phyloP scores from a whole-genome alignment of 2,888 invertebrate genomes.

The Callyntrura sp. region DNA sequence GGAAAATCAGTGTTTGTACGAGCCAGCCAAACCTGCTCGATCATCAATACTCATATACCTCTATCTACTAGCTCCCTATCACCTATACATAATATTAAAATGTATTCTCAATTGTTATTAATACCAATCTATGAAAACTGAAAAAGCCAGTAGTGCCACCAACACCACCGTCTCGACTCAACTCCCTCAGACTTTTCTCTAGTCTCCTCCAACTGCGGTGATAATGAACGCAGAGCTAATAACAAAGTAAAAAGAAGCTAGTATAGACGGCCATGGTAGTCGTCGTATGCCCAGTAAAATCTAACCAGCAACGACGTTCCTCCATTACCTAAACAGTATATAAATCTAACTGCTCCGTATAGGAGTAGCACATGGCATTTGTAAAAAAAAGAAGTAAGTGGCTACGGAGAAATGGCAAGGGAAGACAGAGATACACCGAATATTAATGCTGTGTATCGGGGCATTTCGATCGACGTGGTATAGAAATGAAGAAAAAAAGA shows the following conservation, averaged over 20 bases:
- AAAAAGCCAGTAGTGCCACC: neutral
- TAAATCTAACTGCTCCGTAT: neutral
- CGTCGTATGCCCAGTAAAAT: neutral
- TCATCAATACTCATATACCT: conserved; percentile 11
- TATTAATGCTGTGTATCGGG: conserved; percentile 45
- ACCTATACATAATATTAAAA: conserved; percentile 3
- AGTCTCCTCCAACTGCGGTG: conserved; percentile 12
- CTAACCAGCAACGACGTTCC: neutral
- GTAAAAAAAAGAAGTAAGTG: conserved; percentile 3
- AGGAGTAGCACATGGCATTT: conserved; percentile 32
- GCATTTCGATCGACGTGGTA: conserved; percentile 39
- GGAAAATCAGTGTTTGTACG: neutral
- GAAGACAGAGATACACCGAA: neutral
- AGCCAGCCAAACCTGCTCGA: neutral
- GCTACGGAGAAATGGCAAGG: neutral
- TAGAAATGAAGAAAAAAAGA: neutral
- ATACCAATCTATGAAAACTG: conserved; percentile 18
- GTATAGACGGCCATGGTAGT: neutral
- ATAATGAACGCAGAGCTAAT: conserved; percentile 44
- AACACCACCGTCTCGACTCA: neutral
- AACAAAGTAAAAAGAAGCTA: conserved; percentile 31
- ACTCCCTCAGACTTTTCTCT: neutral
- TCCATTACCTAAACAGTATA: neutral
- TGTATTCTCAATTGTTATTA: conserved; percentile 48
- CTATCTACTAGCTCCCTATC: too few relatives aligned